Percentiles rank a stretch among this genome's conserved stretches.
These are phyloP conservation scores for Fundulus diaphanus DNA, from an alignment of 2,797 vertebrate genomes.

Conservation along the genomic window DNA sequence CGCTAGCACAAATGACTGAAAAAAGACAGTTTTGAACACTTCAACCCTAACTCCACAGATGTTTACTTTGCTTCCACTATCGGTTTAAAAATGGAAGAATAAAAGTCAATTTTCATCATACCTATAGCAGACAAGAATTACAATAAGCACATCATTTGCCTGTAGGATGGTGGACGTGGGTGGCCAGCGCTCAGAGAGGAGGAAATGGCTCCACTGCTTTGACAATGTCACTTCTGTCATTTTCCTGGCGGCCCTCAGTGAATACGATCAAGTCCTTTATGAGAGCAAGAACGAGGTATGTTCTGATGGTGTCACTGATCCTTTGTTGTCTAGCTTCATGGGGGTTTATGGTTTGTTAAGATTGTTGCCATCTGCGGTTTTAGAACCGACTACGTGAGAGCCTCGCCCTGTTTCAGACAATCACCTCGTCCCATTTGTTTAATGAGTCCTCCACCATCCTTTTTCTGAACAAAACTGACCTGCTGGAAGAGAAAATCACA, in stretches of 20 bases:
- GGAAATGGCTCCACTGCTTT: slow-evolving; percentile 94
- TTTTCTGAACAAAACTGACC: slow-evolving; percentile 92
- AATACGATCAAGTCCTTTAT: slow-evolving; percentile 89
- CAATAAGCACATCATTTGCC: neutral
- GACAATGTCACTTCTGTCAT: slow-evolving; percentile 90
- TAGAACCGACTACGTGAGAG: slow-evolving; percentile 91
- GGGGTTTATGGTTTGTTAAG: neutral
- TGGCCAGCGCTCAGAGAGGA: slow-evolving; percentile 90
- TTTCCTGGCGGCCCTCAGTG: slow-evolving; percentile 89
- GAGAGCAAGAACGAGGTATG: slow-evolving; percentile 86
- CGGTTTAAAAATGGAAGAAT: neutral
- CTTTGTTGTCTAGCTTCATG: neutral
- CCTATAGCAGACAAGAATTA: neutral
- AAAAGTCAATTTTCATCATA: neutral
- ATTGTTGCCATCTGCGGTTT: neutral
- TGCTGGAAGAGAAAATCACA: slow-evolving; percentile 88
- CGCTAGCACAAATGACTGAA: neutral
- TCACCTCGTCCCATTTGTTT: slow-evolving; percentile 86
- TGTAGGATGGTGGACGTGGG: slow-evolving; percentile 92
- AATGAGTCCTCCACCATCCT: slow-evolving; percentile 88
- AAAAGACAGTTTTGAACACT: neutral
- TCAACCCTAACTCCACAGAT: neutral
- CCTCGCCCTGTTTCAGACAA: slow-evolving; percentile 89
- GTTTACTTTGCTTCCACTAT: neutral
- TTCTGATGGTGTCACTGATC: neutral